Conservation (phyloP, 2,888 invertebrate genomes). For the Lepidocyrtinus sp. region DNA sequence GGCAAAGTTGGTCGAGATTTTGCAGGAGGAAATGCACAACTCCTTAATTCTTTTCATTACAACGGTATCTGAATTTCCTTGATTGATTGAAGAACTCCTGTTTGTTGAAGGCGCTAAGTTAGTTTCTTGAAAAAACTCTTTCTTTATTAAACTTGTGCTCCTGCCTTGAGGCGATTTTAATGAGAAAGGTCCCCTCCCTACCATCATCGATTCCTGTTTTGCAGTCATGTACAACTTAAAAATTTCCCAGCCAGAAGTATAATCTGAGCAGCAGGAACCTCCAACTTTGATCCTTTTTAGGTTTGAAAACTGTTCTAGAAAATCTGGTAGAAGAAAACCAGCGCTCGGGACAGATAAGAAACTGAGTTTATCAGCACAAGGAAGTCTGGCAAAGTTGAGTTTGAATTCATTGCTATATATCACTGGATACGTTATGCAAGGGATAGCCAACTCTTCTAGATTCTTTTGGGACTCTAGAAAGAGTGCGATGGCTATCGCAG, state of each 20-base stretch:
- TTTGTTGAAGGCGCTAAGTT: background rate
- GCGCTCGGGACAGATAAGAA: constrained; percentile 46
- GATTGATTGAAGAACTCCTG: no score
- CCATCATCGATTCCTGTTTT: no score
- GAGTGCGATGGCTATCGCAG: constrained; percentile 24
- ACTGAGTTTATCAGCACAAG: constrained; percentile 20
- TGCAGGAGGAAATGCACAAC: background rate
- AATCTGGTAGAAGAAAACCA: constrained; percentile 45
- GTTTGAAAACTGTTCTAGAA: constrained; percentile 36
- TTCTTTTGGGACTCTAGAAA: constrained; percentile 46
- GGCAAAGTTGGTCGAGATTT: constrained; percentile 18
- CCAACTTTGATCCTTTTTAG: constrained; percentile 45
- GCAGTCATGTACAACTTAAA: background rate
- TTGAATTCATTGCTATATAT: constrained; percentile 24
- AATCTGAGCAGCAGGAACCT: constrained; percentile 28
- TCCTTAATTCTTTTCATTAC: constrained; percentile 20
- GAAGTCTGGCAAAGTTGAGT: constrained; percentile 16
- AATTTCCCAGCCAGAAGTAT: constrained; percentile 26
- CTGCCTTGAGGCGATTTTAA: background rate
- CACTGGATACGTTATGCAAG: constrained; percentile 38
- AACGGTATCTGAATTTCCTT: no score
- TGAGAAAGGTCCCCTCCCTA: no score
- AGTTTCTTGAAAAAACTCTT: background rate
- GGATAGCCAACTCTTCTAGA: constrained; percentile 40
- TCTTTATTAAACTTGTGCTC: background rate